Percentiles rank a stretch among this genome's conserved stretches.
Conservation (phyloP, 1,140 invertebrate species). For the Aphidius ervi region DNA sequence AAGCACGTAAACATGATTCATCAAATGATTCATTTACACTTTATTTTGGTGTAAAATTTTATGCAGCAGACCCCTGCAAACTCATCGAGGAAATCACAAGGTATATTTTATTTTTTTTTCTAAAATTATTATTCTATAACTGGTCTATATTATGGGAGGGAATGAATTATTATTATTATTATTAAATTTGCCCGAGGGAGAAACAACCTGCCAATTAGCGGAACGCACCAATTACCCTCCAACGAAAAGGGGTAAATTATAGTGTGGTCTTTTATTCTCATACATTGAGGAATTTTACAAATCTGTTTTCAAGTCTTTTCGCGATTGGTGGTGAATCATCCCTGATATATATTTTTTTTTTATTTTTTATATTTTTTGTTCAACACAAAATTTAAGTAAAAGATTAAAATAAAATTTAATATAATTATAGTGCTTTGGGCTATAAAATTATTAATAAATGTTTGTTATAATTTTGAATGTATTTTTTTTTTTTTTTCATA, state of each 20-base stretch:
- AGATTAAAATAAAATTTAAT: too few species aligned
- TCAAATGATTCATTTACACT: slow-evolving; percentile 79
- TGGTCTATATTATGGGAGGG: background rate
- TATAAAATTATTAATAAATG: too few species aligned
- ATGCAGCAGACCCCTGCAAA: slow-evolving; percentile 95
- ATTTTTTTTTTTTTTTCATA: too few species aligned
- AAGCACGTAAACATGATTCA: slow-evolving; percentile 58
- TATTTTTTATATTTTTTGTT: too few species aligned
- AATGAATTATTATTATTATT: background rate
- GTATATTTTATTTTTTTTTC: slow-evolving; percentile 51
- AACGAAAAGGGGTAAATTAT: slow-evolving; percentile 42
- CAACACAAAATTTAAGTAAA: too few species aligned
- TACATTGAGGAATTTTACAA: slow-evolving; percentile 9
- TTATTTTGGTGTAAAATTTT: slow-evolving; percentile 98
- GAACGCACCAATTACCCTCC: slow-evolving; percentile 33
- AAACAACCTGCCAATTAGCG: slow-evolving; percentile 32
- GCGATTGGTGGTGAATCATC: slow-evolving; percentile 24
- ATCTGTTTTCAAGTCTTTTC: slow-evolving; percentile 19
- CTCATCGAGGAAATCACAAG: slow-evolving; percentile 91
- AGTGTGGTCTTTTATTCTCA: slow-evolving; percentile 21
- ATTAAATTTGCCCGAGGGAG: slow-evolving; percentile 9
- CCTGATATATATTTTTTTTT: background rate
- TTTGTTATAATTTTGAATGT: too few species aligned
- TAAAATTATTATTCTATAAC: too few species aligned
- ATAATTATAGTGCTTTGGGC: too few species aligned